Evolutionary conservation across 2,888 invertebrate species (phyloP), one percentile per base, ranked within the genome.

Genomic region (Anthoptus insignis): DNA sequence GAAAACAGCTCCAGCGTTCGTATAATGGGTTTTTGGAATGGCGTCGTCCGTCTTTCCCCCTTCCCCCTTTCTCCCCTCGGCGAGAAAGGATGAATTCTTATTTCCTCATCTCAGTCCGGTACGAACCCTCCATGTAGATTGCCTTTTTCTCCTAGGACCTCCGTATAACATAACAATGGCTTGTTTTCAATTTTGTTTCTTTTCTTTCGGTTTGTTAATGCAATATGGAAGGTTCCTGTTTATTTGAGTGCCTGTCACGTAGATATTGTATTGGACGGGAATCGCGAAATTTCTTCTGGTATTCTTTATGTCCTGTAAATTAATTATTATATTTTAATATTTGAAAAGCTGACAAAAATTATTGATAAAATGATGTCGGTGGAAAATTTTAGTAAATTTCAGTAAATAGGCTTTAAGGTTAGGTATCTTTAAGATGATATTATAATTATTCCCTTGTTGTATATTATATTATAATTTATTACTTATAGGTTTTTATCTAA

Each of bases 1-100:
- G 89, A 94, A 94, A 94, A 94, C 94, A 94, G 94, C 94, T 93
- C 94, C 90, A 88, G 94, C 90, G 94, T 94, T 94, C 93, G 95
- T 94, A 94, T 95, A 95, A 95, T 95, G 95, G 95, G 93, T 94
- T 94, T 94, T 94, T 94, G 95, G 95, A 95, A 95, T 95, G 94
- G 94, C 94, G 94, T 94, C 95, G 94, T 95, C 94, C 95, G 94
- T 95, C 95, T 95, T 94, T 86, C 88, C 91, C 88, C 81, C 76
- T 76, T 77, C 77, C 74, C 70, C 70, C 67, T 66, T 61, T 75
- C 69, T 88, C 80, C 83, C 82, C 86, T 80, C 81, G 84, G 87
- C 88, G 89, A 87, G 91, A 90, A 90, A 91, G 92, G 93, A 93
- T 93, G 93, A 93, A 93, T 93, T 93, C 93, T 93, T 92, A 93